Evolutionary conservation across 2,888 invertebrate genomes (phyloP), one percentile per base, ranked within the genome.

Genomic region (Phasia obesa): DNA sequence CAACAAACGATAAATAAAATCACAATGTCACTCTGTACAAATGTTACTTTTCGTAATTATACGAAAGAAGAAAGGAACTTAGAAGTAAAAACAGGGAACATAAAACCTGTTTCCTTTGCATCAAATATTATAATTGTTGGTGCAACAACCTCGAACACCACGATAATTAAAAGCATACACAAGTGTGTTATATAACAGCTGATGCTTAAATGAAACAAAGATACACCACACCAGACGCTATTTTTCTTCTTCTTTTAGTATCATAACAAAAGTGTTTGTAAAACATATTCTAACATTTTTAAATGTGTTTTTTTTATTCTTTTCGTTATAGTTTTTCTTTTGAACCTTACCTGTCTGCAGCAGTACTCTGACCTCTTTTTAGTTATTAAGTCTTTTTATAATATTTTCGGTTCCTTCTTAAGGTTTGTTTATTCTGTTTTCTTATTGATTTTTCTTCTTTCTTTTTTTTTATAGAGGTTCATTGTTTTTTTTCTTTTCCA

Each of bases 21-120:
- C 35, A 51, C 27, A 19, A n/a, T 69, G 44, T 17, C 60, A 62
- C 6, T 62, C 31, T 62, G 42, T 25, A 13, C 35, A 25, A 60
- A 38, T 21, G 19, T 15, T 38, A n/a, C 13, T 42, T n/a, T 23
- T 21, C 44, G 2, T 38, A 35, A 38, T 11, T 38, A 23, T 27
- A 73, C 2, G 11, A 49, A n/a, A 42, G 11, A 35, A 31, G 31
- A 55, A 17, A 55, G 4, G 6, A 49, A 44, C 35, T 27, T 47
- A 23, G 13, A 31, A 74, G 7, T 13, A 27, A 59, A 51, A 49
- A 35, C 25, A 25, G 25, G 19, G n/a, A 15, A 55, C 51, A 70
- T 27, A 67, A 75, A 78, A 78, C 78, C 59, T 65, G 71, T 78
- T 78, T 78, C 47, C 17, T 53, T 65, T 49, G 38, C 57, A 57